Evolutionary conservation across 2,113 vertebrate genomes (phyloP).

Genomic region (Mixornis gularis): DNA sequence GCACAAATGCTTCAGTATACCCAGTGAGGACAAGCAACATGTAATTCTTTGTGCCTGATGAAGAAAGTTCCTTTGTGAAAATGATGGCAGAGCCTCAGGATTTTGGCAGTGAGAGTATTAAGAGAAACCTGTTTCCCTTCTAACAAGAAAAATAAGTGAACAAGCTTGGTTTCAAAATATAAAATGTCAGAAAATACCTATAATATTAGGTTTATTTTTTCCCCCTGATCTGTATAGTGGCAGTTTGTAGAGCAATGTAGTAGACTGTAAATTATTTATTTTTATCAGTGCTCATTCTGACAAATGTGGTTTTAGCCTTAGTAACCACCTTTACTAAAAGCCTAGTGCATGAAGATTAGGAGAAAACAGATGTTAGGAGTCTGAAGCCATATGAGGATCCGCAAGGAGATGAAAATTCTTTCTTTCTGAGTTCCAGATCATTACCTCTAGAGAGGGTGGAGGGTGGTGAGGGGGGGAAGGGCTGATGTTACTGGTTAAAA

Average conservation of each 20-base stretch:
- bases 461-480: accelerated
- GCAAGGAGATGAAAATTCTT: not conserved
- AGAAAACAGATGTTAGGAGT: not conserved
- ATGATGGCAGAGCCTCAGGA: not conserved
- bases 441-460: not conserved
- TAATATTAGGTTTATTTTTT: not conserved
- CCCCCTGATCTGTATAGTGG: accelerated
- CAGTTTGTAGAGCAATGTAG: not conserved
- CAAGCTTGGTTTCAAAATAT: not conserved
- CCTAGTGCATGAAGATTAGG: not conserved
- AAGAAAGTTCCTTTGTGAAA: not conserved
- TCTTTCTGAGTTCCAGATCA: not conserved
- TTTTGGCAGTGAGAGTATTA: not conserved
- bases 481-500: not conserved
- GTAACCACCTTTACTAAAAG: not conserved
- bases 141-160: not conserved
- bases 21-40: not conserved
- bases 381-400: not conserved
- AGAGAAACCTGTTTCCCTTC: not conserved
- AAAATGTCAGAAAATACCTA: not conserved
- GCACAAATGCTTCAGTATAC: not conserved
- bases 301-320: not conserved
- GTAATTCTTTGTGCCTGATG: not conserved
- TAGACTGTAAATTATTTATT: not conserved
- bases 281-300: not conserved